Evolutionary conservation across 2,888 invertebrate genomes (phyloP), one percentile per base, ranked within the genome.

Genomic region (Cataglyphis rosenhaueri): DNA sequence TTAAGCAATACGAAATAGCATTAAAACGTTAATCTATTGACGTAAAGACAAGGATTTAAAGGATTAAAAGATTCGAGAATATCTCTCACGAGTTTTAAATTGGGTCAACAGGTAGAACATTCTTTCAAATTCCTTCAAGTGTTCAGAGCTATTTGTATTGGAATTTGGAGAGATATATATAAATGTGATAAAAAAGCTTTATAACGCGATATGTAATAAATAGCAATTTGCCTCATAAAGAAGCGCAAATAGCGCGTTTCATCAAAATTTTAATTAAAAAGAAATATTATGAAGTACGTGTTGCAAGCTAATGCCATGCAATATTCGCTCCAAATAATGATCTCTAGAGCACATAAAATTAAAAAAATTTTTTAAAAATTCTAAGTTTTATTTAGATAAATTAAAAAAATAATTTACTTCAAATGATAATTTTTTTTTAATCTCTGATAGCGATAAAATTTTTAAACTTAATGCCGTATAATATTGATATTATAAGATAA

Each of bases 201-300:
- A 65, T 52, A 25, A 52, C 35, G 10, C 66, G n/a, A 32, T 59
- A 65, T 65, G 10, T 32, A 32, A 57, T 41, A 64, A 52, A 75
- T 57, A 75, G 9, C 15, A 75, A 75, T 75, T 75, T 41, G 21
- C n/a, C 25, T 65, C 52, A 52, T 52, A 65, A 65, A 52, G 32
- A 21, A 48, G 61, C 29, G 32, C 32, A 35, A 75, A 65, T 25
- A 44, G 29, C 32, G 44, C 8, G 32, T 21, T 75, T 12, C 15
- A 65, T 65, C 25, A 65, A 65, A 75, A 48, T 65, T 52, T 75
- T 65, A 75, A 75, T 75, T 65, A 0, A 44, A 75, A 75, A 73
- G 25, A 35, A 65, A 75, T 75, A 48, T 75, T 41, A 10, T 21
- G 4, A 29, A 57, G 1, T 3, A 18, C 21, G 18, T 44, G 10